phyloP scores from a whole-genome alignment of 2,797 vertebrate species.

The Rallus crepitans region DNA sequence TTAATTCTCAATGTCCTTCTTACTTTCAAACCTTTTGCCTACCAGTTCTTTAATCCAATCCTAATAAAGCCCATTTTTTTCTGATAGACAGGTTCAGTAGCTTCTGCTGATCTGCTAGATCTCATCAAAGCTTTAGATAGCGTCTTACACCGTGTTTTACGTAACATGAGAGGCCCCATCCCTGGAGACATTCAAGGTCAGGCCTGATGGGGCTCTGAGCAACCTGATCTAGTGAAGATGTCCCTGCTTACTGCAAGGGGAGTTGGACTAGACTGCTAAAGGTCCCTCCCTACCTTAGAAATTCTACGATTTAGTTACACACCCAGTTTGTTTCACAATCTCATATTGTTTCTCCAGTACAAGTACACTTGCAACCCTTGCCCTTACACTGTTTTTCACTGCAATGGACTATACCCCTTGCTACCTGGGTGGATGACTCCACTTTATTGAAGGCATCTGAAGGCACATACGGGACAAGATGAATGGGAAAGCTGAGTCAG shows the following conservation, averaged over 20 bases:
- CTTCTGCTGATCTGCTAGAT: neutral
- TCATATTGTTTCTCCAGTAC: neutral
- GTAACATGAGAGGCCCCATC: neutral
- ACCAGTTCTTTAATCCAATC: neutral
- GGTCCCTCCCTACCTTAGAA: too few species aligned
- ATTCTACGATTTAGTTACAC: neutral
- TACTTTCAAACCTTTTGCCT: neutral
- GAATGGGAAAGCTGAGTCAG: neutral
- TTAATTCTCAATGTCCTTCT: neutral
- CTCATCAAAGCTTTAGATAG: neutral
- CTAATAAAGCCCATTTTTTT: neutral
- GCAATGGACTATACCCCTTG: neutral
- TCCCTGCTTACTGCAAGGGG: too few species aligned
- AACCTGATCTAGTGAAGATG: too few species aligned
- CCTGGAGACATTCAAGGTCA: too few species aligned
- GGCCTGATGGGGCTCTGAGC: too few species aligned
- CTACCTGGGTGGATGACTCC: neutral
- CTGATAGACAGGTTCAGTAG: neutral
- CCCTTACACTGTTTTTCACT: neutral
- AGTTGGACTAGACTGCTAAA: too few species aligned
- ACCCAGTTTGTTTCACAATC: neutral
- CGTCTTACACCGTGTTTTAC: fast-evolving
- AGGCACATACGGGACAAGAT: neutral
- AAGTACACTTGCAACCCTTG: neutral
- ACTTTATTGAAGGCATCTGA: neutral